Evolutionary conservation across 2,797 vertebrate genomes (phyloP), one percentile per base, ranked within the genome.

Genomic region (Aotus griseimembra): DNA sequence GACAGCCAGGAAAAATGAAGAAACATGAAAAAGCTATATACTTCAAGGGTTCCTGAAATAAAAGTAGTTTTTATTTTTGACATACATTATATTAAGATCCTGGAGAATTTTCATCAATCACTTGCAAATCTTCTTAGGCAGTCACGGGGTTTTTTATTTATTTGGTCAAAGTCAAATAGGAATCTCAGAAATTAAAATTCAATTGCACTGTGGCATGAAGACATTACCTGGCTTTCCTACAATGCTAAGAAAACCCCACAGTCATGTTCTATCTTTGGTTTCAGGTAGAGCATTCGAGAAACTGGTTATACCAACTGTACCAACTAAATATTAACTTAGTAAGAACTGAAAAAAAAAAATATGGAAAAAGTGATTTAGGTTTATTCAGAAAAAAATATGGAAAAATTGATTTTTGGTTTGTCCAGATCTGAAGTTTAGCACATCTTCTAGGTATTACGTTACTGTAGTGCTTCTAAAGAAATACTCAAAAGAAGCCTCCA

Each of bases 51-150:
- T 87, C 30, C 33, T 88, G 64, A 84, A 87, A 75, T 89, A 84
- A 96, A 93, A 84, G 15, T 39, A 76, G 2, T 67, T 39, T 46
- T 88, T 95, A 88, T 55, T 84, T 96, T 91, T 80, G 61, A 93
- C 84, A 83, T 61, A 33, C 2, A 48, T 52, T 28, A 39, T 85
- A 44, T 67, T 91, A 92, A 93, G 30, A 85, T 89, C 26, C 46
- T 46, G 33, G 57, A 83, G 15, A 39, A 2, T 95, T 87, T 77
- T 89, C 61, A 75, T 80, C 77, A 46, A 13, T 87, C 30, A 89
- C 52, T 92, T 88, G 26, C 10, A 57, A 26, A 41, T 92, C 67
- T 96, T 50, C 83, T 93, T 70, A 58, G 8, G 80, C 90, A 88
- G 33, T 30, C 95, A 5, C n/a, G 72, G 50, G 14, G 41, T 52